Evolutionary conservation across 2,888 invertebrate species (phyloP).

Genomic region (Macropis europaea): DNA sequence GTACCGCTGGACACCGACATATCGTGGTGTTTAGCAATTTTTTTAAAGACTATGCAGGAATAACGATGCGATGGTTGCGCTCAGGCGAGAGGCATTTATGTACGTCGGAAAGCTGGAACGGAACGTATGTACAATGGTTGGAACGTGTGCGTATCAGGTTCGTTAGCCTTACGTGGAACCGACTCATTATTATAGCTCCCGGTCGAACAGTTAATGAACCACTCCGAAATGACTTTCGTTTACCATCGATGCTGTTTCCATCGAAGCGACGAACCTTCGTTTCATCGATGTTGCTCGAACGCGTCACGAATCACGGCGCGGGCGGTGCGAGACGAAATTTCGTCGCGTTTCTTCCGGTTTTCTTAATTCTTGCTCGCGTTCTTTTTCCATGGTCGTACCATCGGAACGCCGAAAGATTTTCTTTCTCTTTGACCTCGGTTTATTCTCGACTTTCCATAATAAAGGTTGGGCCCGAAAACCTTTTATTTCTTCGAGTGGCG

Average conservation of each 20-base stretch:
- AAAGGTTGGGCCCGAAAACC: too few species aligned
- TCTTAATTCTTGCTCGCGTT: too few species aligned
- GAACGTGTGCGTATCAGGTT: constrained; percentile 25
- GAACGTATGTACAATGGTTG: constrained; percentile 34
- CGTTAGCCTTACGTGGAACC: constrained; percentile 31
- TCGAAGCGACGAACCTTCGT: constrained; percentile 12
- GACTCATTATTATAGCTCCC: constrained; percentile 20
- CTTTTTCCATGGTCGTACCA: too few species aligned
- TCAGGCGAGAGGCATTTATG: constrained; percentile 1
- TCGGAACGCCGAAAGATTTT: too few species aligned
- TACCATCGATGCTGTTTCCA: constrained; percentile 22
- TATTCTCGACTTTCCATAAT: too few species aligned
- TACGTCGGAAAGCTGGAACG: constrained; percentile 8
- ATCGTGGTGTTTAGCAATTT: not conserved
- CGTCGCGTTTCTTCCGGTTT: too few species aligned
- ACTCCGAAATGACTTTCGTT: constrained; percentile 45
- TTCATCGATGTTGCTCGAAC: not conserved
- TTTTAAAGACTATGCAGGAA: not conserved
- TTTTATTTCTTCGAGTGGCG: too few species aligned
- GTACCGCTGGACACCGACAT: not conserved
- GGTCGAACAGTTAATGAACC: constrained; percentile 44
- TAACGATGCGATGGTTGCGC: not conserved
- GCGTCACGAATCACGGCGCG: too few species aligned
- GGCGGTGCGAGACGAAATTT: too few species aligned
- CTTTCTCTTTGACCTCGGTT: too few species aligned